Conservation (phyloP, 1,140 invertebrate species). For the Octopus sinensis region DNA sequence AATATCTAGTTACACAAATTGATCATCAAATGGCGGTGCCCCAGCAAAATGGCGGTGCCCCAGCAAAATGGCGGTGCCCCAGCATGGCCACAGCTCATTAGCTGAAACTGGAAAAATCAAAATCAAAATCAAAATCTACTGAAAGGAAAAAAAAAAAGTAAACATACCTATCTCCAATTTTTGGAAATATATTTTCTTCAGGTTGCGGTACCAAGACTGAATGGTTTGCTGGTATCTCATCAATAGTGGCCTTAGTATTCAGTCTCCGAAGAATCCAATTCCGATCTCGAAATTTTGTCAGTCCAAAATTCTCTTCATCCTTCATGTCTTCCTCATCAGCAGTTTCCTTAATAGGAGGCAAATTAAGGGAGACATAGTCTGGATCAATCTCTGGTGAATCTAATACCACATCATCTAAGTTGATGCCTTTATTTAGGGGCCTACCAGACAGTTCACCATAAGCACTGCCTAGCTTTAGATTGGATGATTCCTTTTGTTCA, state of each 20-base stretch:
- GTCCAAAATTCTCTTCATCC: constrained; percentile 15
- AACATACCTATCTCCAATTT: constrained; percentile 43
- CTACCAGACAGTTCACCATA: too few relatives aligned
- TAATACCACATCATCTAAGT: constrained; percentile 46
- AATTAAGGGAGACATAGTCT: constrained; percentile 49
- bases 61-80: too few relatives aligned
- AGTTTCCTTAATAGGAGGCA: constrained; percentile 50
- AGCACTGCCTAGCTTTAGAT: neutral
- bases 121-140: neutral
- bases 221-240: neutral
- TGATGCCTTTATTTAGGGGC: constrained; percentile 12
- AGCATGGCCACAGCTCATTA: too few relatives aligned
- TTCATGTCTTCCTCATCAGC: constrained; percentile 48
- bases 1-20: too few relatives aligned
- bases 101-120: too few relatives aligned
- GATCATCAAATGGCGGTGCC: too few relatives aligned
- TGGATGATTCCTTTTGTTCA: neutral
- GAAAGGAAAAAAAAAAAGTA: constrained; percentile 3
- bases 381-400: constrained; percentile 43
- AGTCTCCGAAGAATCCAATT: constrained; percentile 48
- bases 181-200: constrained; percentile 33
- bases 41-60: too few relatives aligned
- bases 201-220: constrained; percentile 43
- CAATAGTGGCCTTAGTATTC: neutral
- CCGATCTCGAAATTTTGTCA: constrained; percentile 29